A percentile compares a stretch with the other conserved stretches of the same genome.
Evolutionary conservation across 2,797 vertebrate species (phyloP).

Genomic region (Melanotaenia pygmaea): DNA sequence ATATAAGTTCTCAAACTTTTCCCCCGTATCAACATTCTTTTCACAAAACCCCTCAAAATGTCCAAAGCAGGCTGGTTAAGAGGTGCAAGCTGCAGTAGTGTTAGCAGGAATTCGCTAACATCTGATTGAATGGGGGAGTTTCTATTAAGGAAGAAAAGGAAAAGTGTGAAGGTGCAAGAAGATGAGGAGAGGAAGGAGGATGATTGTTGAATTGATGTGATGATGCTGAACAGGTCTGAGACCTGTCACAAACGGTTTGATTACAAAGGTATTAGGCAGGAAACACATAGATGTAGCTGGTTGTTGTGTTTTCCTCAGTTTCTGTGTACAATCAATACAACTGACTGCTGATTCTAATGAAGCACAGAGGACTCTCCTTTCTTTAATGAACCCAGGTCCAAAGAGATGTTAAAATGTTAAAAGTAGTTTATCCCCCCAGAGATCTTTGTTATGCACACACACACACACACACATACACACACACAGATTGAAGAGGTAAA

Average conservation of each 20-base stretch:
- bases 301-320: constrained; percentile 12
- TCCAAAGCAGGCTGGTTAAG: not conserved
- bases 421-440: not conserved
- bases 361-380: constrained; percentile 27
- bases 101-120: too few relatives aligned
- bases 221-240: not conserved
- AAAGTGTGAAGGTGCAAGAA: constrained; percentile 1
- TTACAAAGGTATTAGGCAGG: too few relatives aligned
- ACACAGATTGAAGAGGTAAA: too few relatives aligned
- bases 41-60: not conserved
- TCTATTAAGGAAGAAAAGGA: not conserved
- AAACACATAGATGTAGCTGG: not conserved
- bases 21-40: too few relatives aligned
- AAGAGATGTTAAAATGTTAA: constrained; percentile 21
- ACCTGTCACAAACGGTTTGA: too few relatives aligned
- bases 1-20: too few relatives aligned
- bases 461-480: too few relatives aligned
- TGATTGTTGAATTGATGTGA: not conserved
- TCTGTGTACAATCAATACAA: too few relatives aligned
- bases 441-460: too few relatives aligned
- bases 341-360: constrained; percentile 14
- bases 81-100: too few relatives aligned
- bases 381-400: constrained; percentile 32
- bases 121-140: too few relatives aligned
- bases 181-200: not conserved